A percentile compares a stretch with the other conserved stretches of the same genome.
Conservation (phyloP, 1,140 invertebrate species). For the Hycleus phaleratus region DNA sequence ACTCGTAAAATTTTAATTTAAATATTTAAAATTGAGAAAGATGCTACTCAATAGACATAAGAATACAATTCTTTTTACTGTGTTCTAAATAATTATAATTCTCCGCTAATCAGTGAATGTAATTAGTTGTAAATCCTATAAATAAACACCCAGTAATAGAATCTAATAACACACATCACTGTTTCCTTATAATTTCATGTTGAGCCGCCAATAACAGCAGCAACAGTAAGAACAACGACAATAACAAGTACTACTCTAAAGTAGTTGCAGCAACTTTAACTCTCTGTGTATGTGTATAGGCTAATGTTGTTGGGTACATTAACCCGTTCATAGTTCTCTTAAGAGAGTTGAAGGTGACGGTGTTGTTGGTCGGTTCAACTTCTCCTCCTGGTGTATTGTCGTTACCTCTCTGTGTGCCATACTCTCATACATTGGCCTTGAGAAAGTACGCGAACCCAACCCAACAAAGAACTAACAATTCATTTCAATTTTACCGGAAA, state of each 20-base stretch:
- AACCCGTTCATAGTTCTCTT: conserved; percentile 2
- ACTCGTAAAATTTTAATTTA: too few species aligned
- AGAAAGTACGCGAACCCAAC: conserved; percentile 12
- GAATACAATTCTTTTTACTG: too few species aligned
- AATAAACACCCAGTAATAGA: neutral
- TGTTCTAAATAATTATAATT: too few species aligned
- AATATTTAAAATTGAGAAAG: too few species aligned
- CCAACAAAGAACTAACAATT: conserved; percentile 11
- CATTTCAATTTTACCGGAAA: conserved; percentile 2
- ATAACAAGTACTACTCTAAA: too few species aligned
- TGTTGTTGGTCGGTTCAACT: neutral
- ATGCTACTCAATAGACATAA: too few species aligned
- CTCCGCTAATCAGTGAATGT: too few species aligned
- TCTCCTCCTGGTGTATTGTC: neutral
- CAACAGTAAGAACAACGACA: neutral
- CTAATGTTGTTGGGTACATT: neutral
- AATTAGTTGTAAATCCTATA: too few species aligned
- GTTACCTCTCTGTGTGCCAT: neutral
- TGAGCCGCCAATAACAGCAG: neutral
- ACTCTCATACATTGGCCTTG: conserved; percentile 12
- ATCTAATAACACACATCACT: conserved; percentile 5
- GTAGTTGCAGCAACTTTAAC: neutral
- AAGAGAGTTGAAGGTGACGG: conserved; percentile 12
- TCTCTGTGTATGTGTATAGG: too few species aligned
- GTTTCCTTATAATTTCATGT: conserved; percentile 4